phyloP scores from a whole-genome alignment of 1,140 invertebrate species.

The Dryas iulia region DNA sequence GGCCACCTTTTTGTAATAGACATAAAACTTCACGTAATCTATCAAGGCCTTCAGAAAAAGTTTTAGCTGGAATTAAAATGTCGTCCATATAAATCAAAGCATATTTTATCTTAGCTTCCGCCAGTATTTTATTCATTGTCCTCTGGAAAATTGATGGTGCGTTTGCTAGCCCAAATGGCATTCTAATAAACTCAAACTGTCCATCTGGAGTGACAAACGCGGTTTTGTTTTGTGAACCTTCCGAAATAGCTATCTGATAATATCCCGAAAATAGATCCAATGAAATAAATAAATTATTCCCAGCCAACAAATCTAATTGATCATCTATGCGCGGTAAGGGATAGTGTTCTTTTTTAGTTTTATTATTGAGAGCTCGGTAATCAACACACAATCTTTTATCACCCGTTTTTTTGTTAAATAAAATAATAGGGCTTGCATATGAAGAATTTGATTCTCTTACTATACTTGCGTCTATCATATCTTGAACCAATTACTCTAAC shows the following conservation, averaged over 20 bases:
- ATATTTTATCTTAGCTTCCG: slow-evolving; percentile 8
- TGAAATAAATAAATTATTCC: slow-evolving; percentile 4
- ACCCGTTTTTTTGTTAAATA: slow-evolving; percentile 28
- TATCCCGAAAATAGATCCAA: slow-evolving; percentile 22
- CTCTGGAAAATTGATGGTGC: slow-evolving; percentile 21
- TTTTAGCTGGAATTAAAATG: slow-evolving; percentile 6
- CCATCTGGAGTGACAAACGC: slow-evolving; percentile 20
- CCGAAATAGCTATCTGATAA: slow-evolving; percentile 15
- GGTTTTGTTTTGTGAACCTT: slow-evolving; percentile 11
- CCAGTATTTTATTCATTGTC: slow-evolving; percentile 17
- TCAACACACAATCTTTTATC: slow-evolving; percentile 27
- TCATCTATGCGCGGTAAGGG: slow-evolving; percentile 20
- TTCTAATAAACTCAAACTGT: slow-evolving; percentile 16
- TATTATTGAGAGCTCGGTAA: slow-evolving; percentile 20
- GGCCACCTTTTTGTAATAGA: slow-evolving; percentile 5
- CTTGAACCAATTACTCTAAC: slow-evolving; percentile 17
- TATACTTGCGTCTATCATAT: slow-evolving; percentile 17
- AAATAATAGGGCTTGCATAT: slow-evolving; percentile 22
- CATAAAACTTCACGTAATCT: slow-evolving; percentile 20
- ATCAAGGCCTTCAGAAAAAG: neutral
- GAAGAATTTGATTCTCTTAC: slow-evolving; percentile 17
- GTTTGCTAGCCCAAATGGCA: slow-evolving; percentile 22
- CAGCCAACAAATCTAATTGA: slow-evolving; percentile 16
- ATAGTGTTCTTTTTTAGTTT: slow-evolving; percentile 22
- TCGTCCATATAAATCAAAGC: slow-evolving; percentile 17